Percentiles rank a stretch among this genome's conserved stretches.
These are phyloP conservation scores for Pinna nobilis DNA, from an alignment of 1,140 invertebrate species.

Conservation along the genomic window DNA sequence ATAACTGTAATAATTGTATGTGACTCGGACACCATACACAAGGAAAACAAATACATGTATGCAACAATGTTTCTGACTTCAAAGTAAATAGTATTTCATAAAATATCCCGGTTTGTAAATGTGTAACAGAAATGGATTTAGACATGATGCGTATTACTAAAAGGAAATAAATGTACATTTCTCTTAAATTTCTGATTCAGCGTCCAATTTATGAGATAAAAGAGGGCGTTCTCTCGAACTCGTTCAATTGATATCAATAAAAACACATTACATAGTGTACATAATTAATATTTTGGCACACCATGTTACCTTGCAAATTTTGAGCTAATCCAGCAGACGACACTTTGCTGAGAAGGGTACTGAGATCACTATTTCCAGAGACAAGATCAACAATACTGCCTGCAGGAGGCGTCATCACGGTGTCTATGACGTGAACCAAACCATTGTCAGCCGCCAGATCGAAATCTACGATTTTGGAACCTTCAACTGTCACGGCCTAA, in stretches of 20 bases:
- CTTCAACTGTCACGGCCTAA: constrained; percentile 46
- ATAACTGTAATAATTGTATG: too few relatives aligned
- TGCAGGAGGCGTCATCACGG: constrained; percentile 48
- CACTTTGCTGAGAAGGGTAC: constrained; percentile 40
- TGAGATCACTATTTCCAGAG: constrained; percentile 34
- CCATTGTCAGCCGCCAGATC: constrained; percentile 43
- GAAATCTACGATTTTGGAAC: constrained; percentile 38
- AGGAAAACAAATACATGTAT: too few relatives aligned
- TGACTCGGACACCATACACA: too few relatives aligned
- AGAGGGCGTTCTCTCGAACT: too few relatives aligned
- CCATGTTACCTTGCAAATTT: constrained; percentile 34
- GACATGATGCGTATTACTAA: too few relatives aligned
- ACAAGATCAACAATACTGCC: constrained; percentile 50
- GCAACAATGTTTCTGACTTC: too few relatives aligned
- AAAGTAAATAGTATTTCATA: too few relatives aligned
- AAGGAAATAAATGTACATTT: neutral
- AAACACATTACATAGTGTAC: too few relatives aligned
- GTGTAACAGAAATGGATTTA: too few relatives aligned
- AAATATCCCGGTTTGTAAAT: too few relatives aligned
- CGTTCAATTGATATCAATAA: too few relatives aligned
- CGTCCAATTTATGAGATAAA: neutral
- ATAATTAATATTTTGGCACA: too few relatives aligned
- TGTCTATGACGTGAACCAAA: constrained; percentile 43
- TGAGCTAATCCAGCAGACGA: constrained; percentile 39
- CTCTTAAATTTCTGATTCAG: neutral